phyloP scores from a whole-genome alignment of 2,888 invertebrate genomes.

The Lutraria lutraria region DNA sequence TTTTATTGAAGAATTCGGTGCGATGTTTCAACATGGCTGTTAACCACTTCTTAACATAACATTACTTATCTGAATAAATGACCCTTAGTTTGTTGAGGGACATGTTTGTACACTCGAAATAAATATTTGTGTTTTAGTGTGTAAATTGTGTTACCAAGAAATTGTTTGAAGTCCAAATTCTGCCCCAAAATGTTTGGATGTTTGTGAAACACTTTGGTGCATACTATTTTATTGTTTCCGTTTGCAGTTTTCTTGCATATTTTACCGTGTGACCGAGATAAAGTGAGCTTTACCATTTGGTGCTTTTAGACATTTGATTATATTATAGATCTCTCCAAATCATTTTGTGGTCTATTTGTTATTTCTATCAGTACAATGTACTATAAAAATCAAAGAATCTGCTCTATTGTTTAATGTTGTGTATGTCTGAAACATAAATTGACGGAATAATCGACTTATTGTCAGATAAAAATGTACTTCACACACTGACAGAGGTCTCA shows the following conservation, averaged over 20 bases:
- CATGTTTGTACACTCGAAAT: conserved; percentile 35
- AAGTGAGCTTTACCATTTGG: neutral
- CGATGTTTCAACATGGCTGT: neutral
- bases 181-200: conserved; percentile 16
- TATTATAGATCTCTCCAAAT: too few relatives aligned
- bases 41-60: neutral
- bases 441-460: too few relatives aligned
- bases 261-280: neutral
- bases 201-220: neutral
- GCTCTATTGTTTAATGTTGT: too few relatives aligned
- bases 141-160: conserved; percentile 17
- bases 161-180: conserved; percentile 5
- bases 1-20: neutral
- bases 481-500: too few relatives aligned
- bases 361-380: too few relatives aligned
- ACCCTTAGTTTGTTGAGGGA: conserved; percentile 29
- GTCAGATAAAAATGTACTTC: too few relatives aligned
- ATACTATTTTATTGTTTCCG: neutral
- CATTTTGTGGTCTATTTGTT: too few relatives aligned
- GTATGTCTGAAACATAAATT: too few relatives aligned
- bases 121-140: conserved; percentile 36
- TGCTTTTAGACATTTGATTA: too few relatives aligned
- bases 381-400: too few relatives aligned
- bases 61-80: conserved; percentile 26
- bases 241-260: neutral